These are phyloP conservation scores for Phalacrocorax aristotelis DNA, from an alignment of 2,113 vertebrate genomes.

Conservation along the genomic window DNA sequence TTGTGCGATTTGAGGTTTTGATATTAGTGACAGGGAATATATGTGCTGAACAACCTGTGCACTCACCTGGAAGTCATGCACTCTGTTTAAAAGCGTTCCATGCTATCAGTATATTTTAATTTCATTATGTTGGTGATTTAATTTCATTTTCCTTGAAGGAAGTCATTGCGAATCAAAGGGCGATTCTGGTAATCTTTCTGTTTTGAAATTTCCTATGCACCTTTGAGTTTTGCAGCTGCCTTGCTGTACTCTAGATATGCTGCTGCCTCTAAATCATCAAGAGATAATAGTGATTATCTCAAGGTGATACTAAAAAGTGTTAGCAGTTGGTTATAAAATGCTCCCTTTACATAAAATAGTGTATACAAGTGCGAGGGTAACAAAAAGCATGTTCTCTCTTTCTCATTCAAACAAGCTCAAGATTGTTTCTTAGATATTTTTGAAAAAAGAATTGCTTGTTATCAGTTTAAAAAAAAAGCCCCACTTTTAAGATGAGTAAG, in stretches of 20 bases:
- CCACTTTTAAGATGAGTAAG: slow-evolving; percentile 15
- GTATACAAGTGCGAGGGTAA: not conserved
- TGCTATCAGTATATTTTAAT: not conserved
- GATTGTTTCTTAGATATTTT: not conserved
- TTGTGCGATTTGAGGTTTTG: not conserved
- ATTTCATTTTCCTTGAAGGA: not conserved
- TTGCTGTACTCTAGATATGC: not conserved
- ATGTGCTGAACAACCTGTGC: not conserved
- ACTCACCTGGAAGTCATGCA: not conserved
- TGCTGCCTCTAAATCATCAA: not conserved
- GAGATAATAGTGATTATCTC: not conserved
- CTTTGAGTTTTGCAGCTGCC: not conserved
- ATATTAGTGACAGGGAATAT: not conserved
- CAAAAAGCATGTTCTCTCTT: not conserved
- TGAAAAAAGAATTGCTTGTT: not conserved
- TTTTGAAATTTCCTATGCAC: not conserved
- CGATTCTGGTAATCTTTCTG: not conserved
- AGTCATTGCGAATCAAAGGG: not conserved
- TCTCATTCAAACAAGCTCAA: not conserved
- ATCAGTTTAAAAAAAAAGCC: not conserved
- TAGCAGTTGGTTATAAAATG: not conserved
- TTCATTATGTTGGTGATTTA: not conserved
- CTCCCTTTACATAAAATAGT: not conserved
- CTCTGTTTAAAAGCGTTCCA: not conserved
- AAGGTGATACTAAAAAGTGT: not conserved